Evolutionary conservation across 2,113 vertebrate species (phyloP).

Genomic region (Scomber japonicus): DNA sequence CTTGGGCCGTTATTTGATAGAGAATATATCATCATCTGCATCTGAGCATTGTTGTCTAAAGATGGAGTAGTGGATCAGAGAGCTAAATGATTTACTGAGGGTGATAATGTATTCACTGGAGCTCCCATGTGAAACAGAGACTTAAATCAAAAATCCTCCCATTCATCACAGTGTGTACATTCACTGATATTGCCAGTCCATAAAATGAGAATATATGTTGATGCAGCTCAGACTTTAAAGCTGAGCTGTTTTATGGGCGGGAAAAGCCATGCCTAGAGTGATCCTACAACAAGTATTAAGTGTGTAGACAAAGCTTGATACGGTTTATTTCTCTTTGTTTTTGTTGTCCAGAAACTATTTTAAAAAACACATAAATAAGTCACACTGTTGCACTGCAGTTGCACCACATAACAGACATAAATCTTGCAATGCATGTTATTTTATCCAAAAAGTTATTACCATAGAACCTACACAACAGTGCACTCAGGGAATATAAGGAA

Average conservation of each 20-base stretch:
- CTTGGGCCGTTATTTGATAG: conserved; percentile 28
- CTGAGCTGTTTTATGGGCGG: neutral
- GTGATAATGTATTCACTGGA: conserved; percentile 31
- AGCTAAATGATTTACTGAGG: conserved; percentile 45
- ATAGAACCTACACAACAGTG: too few species aligned
- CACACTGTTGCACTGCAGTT: too few species aligned
- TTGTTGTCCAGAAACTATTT: too few species aligned
- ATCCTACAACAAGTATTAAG: neutral
- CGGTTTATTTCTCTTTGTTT: too few species aligned
- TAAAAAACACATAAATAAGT: too few species aligned
- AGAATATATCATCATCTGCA: conserved; percentile 47
- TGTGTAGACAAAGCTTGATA: too few species aligned
- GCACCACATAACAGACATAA: too few species aligned
- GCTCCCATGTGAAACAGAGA: conserved; percentile 4
- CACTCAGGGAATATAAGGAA: too few species aligned
- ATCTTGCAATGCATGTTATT: too few species aligned
- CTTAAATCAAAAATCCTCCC: conserved; percentile 23
- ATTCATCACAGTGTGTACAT: conserved; percentile 10
- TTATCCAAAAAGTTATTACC: too few species aligned
- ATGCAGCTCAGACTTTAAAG: conserved; percentile 24
- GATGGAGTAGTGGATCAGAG: conserved; percentile 30
- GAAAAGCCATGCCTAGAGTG: neutral
- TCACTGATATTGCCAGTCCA: conserved; percentile 13
- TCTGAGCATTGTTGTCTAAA: conserved; percentile 8
- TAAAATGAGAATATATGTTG: conserved; percentile 47